These are phyloP conservation scores for Trypoxylon attenuatum DNA, from an alignment of 2,888 invertebrate genomes.

Conservation along the genomic window DNA sequence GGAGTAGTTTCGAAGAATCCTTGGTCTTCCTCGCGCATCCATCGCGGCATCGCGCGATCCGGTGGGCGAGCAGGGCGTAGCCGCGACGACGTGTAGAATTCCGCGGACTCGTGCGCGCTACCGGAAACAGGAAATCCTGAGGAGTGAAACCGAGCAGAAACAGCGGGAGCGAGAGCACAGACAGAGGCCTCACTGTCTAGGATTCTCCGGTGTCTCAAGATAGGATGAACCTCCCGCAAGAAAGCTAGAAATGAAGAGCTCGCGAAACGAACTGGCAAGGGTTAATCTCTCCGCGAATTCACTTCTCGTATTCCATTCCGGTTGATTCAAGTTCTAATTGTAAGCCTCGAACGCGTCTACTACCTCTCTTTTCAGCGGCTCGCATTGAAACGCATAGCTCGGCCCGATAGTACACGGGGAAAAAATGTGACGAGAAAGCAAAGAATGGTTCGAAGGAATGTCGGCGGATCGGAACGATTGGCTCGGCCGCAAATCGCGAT, in stretches of 20 bases:
- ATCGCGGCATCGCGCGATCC: slow-evolving; percentile 24
- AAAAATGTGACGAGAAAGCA: slow-evolving; percentile 24
- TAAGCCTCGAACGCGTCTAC: not conserved
- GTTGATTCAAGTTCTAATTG: too few species aligned
- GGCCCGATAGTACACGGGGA: not conserved
- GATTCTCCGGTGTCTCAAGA: slow-evolving; percentile 42
- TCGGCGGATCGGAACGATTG: slow-evolving; percentile 22
- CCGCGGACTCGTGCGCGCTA: slow-evolving; percentile 50
- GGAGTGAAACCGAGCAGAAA: slow-evolving; percentile 67
- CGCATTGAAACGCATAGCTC: slow-evolving; percentile 8
- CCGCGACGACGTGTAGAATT: slow-evolving; percentile 27
- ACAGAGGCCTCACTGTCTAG: slow-evolving; percentile 62
- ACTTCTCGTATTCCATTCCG: too few species aligned
- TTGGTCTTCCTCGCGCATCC: slow-evolving; percentile 20
- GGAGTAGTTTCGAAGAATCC: too few species aligned
- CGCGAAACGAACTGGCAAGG: not conserved
- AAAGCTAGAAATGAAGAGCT: not conserved
- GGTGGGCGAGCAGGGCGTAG: slow-evolving; percentile 28
- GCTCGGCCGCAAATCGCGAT: slow-evolving; percentile 34
- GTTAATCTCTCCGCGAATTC: not conserved
- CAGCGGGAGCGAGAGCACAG: slow-evolving; percentile 36
- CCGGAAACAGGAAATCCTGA: slow-evolving; percentile 71
- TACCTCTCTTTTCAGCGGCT: not conserved
- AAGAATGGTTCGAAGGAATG: slow-evolving; percentile 36
- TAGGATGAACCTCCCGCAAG: slow-evolving; percentile 25